Evolutionary conservation across 2,888 invertebrate species (phyloP), one percentile per base, ranked within the genome.

Genomic region (Tetragnatha montana): DNA sequence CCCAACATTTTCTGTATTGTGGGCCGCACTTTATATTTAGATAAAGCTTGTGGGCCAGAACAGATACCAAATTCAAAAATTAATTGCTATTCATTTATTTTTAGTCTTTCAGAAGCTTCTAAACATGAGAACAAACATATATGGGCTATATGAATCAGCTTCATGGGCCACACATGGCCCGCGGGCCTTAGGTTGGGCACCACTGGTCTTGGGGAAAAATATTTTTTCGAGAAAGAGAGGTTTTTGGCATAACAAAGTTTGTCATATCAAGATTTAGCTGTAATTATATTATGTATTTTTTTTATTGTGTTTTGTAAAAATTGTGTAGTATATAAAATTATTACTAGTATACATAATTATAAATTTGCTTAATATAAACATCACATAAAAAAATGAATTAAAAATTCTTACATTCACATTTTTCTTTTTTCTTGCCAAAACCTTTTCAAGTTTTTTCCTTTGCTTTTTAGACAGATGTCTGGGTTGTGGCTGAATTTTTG

Each of bases 391-490:
- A 60, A 14, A 60, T 60, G 4, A 10, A 3, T 4, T 3, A 60
- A 69, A 70, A 19, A 68, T n/a, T 94, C 95, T 95, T 95, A 98
- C 98, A 93, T 96, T 96, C 93, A 96, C 95, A 93, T 98, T 99
- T 92, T 98, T 98, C 92, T 96, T 95, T 93, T 98, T 98, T 92
- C 96, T 96, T 79, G 98, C 96, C 0, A 98, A 95, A 93, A 99
- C 95, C 94, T 97, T 96, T 93, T 98, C 96, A 81, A 98, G 94
- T 90, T 95, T 95, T 93, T 98, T 98, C 85, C 97, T 94, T 92
- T 98, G 97, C 91, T 97, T 98, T 93, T 97, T 98, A 0, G 97
- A 96, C 8, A 99, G 94, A 12, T 68, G 80, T 79, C 71, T 82
- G 1, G 49, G 8, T 0, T 81, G 47, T 21, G 70, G 70, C 10